Base-by-base conservation (phyloP, 2,113 vertebrate species). In the Cygnus buccinator region DNA sequence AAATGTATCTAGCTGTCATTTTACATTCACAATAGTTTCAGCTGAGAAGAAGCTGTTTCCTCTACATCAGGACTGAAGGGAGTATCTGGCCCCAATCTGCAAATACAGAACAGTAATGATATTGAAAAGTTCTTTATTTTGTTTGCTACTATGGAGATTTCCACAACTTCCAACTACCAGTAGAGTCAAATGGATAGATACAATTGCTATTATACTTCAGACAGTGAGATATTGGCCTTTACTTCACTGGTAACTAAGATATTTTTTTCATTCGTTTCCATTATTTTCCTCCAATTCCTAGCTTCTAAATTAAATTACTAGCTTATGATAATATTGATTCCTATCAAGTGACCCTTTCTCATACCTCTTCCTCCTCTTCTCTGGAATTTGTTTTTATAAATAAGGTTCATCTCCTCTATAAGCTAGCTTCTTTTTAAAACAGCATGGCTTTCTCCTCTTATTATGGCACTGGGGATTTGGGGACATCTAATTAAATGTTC, bases 401-500 rank as follows among this genome's bases (percentile, higher is more conserved):
- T 63, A 81, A 75, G 6, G 13, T 22, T 90, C 62, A 44, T 63
- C 84, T 82, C 14, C 13, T 58, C 22, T 76, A 31, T 54, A 85
- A 85, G 31, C 11, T n/a, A 61, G 17, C 28, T 94, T 67, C 4
- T 37, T 73, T 91, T 94, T 62, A 46, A 76, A 95, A 68, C 11
- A 66, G 18, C 3, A 18, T 44, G 3, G 7, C 17, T 87, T 94
- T 78, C 39, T 29, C 35, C 78, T 78, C 50, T 2, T 10, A 59
- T 93, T 90, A 87, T 19, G n/a, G 22, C 92, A 84, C 0, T 63
- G 39, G 19, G 37, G 14, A 44, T 89, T 94, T 83, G 19, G 55
- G 78, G 63, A 31, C 78, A 91, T 85, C 78, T 79, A 90, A 94
- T 91, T 94, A 94, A 91, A 83, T 46, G 31, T 77, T 83, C 75